Evolutionary conservation across 2,888 invertebrate species (phyloP).

Genomic region (Leptura quadrifasciata): DNA sequence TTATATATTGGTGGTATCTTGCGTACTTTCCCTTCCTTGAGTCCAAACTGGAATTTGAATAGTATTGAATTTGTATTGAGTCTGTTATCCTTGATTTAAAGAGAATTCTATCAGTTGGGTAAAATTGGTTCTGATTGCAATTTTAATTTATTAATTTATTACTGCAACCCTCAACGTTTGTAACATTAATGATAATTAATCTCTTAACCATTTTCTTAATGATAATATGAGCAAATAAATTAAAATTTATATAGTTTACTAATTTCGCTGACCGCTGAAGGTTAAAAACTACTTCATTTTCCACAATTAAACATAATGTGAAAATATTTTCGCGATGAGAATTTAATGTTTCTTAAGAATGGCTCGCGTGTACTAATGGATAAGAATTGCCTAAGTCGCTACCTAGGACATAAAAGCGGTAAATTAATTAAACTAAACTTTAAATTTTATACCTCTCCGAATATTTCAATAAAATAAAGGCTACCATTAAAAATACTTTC

Average conservation of each 20-base stretch:
- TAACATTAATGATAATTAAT: background rate
- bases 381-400: slow-evolving; percentile 27
- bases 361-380: slow-evolving; percentile 28
- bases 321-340: slow-evolving; percentile 27
- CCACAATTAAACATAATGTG: slow-evolving; percentile 26
- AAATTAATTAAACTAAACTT: background rate
- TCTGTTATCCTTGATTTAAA: no score
- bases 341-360: slow-evolving; percentile 27
- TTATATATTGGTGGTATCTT: no score
- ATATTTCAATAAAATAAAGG: slow-evolving; percentile 16
- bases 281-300: slow-evolving; percentile 15
- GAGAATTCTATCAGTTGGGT: no score
- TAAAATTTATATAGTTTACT: background rate
- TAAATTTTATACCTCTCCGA: slow-evolving; percentile 24
- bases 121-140: no score
- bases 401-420: slow-evolving; percentile 6
- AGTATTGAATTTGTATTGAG: no score
- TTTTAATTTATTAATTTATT: no score
- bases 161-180: no score
- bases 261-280: slow-evolving; percentile 13
- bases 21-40: no score
- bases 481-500: slow-evolving; percentile 26
- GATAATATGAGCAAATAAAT: background rate
- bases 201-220: background rate
- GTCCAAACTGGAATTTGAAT: no score